Evolutionary conservation across 2,888 invertebrate species (phyloP).

Genomic region (Hypsopygia costalis): DNA sequence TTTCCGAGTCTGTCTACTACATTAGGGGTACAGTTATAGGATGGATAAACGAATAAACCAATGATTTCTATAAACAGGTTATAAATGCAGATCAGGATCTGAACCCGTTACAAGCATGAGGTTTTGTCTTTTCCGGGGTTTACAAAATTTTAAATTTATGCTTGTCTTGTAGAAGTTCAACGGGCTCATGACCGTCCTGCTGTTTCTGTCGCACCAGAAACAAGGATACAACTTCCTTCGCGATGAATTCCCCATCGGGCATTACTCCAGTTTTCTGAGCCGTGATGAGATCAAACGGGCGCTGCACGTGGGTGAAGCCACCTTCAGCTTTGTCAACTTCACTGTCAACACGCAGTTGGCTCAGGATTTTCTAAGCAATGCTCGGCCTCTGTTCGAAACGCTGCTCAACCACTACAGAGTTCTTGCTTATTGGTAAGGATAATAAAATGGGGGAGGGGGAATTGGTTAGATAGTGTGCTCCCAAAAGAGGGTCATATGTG

Average conservation of each 20-base stretch:
- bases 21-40: too few relatives aligned
- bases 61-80: too few relatives aligned
- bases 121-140: too few relatives aligned
- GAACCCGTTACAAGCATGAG: too few relatives aligned
- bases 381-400: constrained; percentile 47
- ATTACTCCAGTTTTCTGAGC: constrained; percentile 34
- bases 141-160: too few relatives aligned
- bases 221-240: constrained; percentile 64
- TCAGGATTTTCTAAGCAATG: constrained; percentile 54
- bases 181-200: constrained; percentile 36
- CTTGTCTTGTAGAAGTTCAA: constrained; percentile 55
- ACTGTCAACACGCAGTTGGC: constrained; percentile 49
- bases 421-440: constrained; percentile 44
- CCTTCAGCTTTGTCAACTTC: constrained; percentile 47
- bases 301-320: constrained; percentile 57
- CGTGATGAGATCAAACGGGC: constrained; percentile 48
- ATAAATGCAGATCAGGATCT: too few relatives aligned
- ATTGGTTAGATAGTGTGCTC: too few relatives aligned
- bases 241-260: constrained; percentile 44
- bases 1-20: too few relatives aligned
- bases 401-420: constrained; percentile 57
- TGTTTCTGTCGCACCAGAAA: constrained; percentile 45
- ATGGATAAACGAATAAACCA: too few relatives aligned
- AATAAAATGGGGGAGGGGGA: too few relatives aligned
- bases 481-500: too few relatives aligned